A percentile compares a stretch with the other conserved stretches of the same genome.
phyloP scores from a whole-genome alignment of 1,140 invertebrate genomes.

The Trinorchestia longiramus region DNA sequence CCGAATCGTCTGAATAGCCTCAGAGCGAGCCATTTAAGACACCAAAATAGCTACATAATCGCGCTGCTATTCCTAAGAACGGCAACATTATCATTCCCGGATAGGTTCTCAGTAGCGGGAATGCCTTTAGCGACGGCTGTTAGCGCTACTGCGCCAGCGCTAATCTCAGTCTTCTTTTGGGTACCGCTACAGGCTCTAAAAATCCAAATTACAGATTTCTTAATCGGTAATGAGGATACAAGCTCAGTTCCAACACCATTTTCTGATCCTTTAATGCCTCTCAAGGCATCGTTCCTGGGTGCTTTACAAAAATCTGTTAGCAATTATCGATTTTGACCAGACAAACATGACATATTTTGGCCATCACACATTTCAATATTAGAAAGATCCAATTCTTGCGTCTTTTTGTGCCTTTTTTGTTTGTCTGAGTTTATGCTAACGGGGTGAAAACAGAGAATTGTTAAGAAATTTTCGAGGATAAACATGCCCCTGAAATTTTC shows the following conservation, averaged over 20 bases:
- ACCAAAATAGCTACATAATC: conserved; percentile 54
- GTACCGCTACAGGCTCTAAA: conserved; percentile 14
- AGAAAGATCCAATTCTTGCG: background rate
- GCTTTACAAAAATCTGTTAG: background rate
- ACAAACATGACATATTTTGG: background rate
- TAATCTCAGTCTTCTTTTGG: conserved; percentile 29
- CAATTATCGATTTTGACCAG: background rate
- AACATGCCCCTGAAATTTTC: background rate
- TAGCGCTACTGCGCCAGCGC: background rate
- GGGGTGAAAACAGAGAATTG: background rate
- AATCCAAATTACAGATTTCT: conserved; percentile 45
- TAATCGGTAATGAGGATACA: conserved; percentile 39
- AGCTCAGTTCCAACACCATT: background rate
- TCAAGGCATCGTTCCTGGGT: background rate
- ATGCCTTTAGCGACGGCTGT: conserved; percentile 40
- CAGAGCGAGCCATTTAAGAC: background rate
- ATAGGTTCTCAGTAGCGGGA: conserved; percentile 24
- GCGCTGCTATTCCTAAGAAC: conserved; percentile 43
- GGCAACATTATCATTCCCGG: conserved; percentile 44
- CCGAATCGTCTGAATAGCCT: conserved; percentile 39
- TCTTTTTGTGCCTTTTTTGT: background rate
- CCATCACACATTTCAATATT: background rate
- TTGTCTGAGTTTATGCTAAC: background rate
- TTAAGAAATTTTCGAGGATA: background rate
- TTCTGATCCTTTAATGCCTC: background rate